These are phyloP conservation scores for Cyprinodon tularosa DNA, from an alignment of 2,113 vertebrate species.

Conservation along the genomic window DNA sequence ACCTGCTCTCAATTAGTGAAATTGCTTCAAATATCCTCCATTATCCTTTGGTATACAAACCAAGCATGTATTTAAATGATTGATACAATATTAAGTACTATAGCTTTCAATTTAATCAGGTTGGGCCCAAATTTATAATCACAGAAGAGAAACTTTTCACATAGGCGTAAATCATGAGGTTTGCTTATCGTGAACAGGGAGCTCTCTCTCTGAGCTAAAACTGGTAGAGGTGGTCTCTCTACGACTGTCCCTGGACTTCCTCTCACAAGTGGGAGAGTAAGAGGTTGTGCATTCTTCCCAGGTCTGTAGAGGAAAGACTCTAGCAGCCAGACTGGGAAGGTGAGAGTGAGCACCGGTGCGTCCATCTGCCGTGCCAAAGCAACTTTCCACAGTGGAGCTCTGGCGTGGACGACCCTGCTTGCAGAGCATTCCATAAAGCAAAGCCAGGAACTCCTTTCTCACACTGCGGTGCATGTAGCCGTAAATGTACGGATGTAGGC, in stretches of 20 bases:
- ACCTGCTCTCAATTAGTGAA: not conserved
- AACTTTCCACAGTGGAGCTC: slow-evolving; percentile 78
- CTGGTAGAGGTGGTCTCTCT: slow-evolving; percentile 82
- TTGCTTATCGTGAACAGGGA: slow-evolving; percentile 66
- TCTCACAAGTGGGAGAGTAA: slow-evolving; percentile 75
- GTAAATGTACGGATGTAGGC: slow-evolving; percentile 88
- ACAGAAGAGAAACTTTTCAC: slow-evolving; percentile 10
- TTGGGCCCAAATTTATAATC: slow-evolving; percentile 16
- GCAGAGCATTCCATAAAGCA: slow-evolving; percentile 83
- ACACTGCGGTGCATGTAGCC: slow-evolving; percentile 91
- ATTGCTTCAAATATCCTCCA: not conserved
- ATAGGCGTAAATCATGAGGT: slow-evolving; percentile 42
- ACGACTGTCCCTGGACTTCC: slow-evolving; percentile 78
- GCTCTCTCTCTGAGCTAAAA: slow-evolving; percentile 79
- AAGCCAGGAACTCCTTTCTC: slow-evolving; percentile 80
- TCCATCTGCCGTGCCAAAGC: slow-evolving; percentile 81
- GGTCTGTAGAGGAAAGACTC: slow-evolving; percentile 75
- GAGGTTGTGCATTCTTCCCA: slow-evolving; percentile 83
- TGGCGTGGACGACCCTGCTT: slow-evolving; percentile 70
- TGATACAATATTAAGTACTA: not conserved
- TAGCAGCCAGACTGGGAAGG: slow-evolving; percentile 74
- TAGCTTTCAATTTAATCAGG: slow-evolving; percentile 1
- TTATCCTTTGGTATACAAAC: not conserved
- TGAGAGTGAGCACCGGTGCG: slow-evolving; percentile 67
- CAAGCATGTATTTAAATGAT: not conserved